A percentile compares a stretch with the other conserved stretches of the same genome.
Evolutionary conservation across 2,113 vertebrate species (phyloP).

Genomic region (Mirounga angustirostris): DNA sequence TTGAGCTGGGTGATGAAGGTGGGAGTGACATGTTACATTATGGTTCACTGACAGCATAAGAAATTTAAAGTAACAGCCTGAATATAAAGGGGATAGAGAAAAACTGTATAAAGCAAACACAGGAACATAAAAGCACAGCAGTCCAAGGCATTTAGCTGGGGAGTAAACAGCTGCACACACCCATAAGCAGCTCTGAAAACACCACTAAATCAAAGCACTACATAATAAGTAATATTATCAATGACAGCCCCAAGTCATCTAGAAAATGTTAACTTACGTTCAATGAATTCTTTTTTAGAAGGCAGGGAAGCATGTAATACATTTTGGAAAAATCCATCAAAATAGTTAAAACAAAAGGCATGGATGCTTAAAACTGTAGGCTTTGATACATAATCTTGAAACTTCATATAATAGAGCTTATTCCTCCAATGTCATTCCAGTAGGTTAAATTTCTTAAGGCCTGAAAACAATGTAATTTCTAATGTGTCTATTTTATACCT

Average conservation of each 20-base stretch:
- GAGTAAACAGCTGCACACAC: neutral
- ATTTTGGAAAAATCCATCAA: constrained; percentile 79
- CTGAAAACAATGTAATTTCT: constrained; percentile 28
- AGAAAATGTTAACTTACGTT: constrained; percentile 73
- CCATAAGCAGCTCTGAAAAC: constrained; percentile 39
- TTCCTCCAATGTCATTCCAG: constrained; percentile 32
- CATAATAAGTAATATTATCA: constrained; percentile 7
- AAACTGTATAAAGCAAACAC: constrained; percentile 36
- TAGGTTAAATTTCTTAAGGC: constrained; percentile 19
- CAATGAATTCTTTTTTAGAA: constrained; percentile 79
- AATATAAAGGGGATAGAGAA: neutral
- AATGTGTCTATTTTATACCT: neutral
- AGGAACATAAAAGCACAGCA: constrained; percentile 48
- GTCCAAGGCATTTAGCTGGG: constrained; percentile 31
- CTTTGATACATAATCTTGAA: constrained; percentile 42
- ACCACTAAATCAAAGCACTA: neutral
- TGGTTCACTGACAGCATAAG: constrained; percentile 23
- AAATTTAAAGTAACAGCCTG: constrained; percentile 55
- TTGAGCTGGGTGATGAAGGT: neutral
- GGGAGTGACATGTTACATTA: neutral
- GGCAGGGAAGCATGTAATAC: constrained; percentile 74
- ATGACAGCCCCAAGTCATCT: constrained; percentile 42
- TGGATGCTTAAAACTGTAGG: constrained; percentile 54
- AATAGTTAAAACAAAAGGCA: constrained; percentile 74
- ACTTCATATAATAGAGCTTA: neutral